Conservation (phyloP, 2,888 invertebrate species). For the Phoenoteleia sp. region DNA sequence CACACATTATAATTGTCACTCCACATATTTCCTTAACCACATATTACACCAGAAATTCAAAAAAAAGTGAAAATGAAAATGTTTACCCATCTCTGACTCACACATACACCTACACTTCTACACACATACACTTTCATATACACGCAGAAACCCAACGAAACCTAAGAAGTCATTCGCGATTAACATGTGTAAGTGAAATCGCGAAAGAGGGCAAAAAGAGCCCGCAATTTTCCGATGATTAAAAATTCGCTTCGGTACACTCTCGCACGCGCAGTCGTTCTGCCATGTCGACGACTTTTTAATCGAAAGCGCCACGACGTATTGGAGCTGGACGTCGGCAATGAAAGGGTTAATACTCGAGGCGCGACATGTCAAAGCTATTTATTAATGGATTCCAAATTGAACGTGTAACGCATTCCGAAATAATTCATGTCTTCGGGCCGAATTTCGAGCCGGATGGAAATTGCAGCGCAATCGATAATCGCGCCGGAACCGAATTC, state of each 20-base stretch:
- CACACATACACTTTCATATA: not conserved
- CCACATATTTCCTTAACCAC: too few species aligned
- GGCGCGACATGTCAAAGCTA: conserved; percentile 54
- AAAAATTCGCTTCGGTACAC: conserved; percentile 42
- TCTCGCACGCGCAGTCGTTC: conserved; percentile 11
- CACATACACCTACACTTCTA: too few species aligned
- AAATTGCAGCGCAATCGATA: conserved; percentile 52
- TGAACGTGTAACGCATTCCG: conserved; percentile 63
- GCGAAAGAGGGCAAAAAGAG: conserved; percentile 8
- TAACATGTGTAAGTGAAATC: conserved; percentile 33
- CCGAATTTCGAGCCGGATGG: conserved; percentile 57
- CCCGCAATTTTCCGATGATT: conserved; percentile 50
- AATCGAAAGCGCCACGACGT: conserved; percentile 42
- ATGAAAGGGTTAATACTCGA: conserved; percentile 65
- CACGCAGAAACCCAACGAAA: not conserved
- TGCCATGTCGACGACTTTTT: conserved; percentile 48
- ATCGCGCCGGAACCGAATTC: conserved; percentile 49
- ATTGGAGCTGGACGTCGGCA: conserved; percentile 50
- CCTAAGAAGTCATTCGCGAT: conserved; percentile 40
- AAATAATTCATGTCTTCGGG: conserved; percentile 62
- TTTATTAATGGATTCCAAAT: conserved; percentile 64
- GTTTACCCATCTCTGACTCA: too few species aligned
- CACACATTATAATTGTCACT: too few species aligned
- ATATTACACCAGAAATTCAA: too few species aligned
- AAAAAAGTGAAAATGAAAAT: too few species aligned